phyloP scores from a whole-genome alignment of 2,888 invertebrate species.

The Nymphalis c-album region DNA sequence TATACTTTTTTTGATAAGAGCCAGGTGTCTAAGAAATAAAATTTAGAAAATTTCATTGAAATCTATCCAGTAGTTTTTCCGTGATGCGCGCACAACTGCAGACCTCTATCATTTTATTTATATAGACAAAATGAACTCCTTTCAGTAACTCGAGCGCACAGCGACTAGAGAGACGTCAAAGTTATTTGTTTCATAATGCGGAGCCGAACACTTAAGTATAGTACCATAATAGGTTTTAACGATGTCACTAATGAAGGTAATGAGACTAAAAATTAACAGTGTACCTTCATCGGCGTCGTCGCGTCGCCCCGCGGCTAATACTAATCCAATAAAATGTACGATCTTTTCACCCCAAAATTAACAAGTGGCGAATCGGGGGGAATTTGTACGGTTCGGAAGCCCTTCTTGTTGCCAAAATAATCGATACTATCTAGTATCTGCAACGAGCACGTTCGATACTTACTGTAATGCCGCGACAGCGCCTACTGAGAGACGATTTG shows the following conservation, averaged over 20 bases:
- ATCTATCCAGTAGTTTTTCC: too few relatives aligned
- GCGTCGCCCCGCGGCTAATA: slow-evolving; percentile 18
- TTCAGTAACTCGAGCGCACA: too few relatives aligned
- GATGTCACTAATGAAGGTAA: not conserved
- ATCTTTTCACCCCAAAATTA: slow-evolving; percentile 31
- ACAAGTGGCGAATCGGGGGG: slow-evolving; percentile 28
- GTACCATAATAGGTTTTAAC: not conserved
- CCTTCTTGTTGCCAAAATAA: slow-evolving; percentile 27
- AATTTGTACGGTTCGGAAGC: slow-evolving; percentile 28
- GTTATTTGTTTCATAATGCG: too few relatives aligned
- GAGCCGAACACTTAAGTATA: too few relatives aligned
- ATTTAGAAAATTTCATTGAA: too few relatives aligned
- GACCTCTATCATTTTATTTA: too few relatives aligned
- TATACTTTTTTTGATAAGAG: too few relatives aligned
- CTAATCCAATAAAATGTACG: slow-evolving; percentile 35
- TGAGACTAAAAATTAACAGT: slow-evolving; percentile 2
- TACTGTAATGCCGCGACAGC: slow-evolving; percentile 10
- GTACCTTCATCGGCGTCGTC: not conserved
- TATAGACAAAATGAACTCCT: too few relatives aligned
- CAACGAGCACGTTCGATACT: not conserved
- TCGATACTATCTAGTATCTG: slow-evolving; percentile 24
- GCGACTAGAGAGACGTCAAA: too few relatives aligned
- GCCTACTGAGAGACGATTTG: not conserved
- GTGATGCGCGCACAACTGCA: too few relatives aligned
- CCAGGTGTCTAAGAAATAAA: too few relatives aligned